phyloP scores from a whole-genome alignment of 2,888 invertebrate genomes.

The Camptogramma bilineatum region DNA sequence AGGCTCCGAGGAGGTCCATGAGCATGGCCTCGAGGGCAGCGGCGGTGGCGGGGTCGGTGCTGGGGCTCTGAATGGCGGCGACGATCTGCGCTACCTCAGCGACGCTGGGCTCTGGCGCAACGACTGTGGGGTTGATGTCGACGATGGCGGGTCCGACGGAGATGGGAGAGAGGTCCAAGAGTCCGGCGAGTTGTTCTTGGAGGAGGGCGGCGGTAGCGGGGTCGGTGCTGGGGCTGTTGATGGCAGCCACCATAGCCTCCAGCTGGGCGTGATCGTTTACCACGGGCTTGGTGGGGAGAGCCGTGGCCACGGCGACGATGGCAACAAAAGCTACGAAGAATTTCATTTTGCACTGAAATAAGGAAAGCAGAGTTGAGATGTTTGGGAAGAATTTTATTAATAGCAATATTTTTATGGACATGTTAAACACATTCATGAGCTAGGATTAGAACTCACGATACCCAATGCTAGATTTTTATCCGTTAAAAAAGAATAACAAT shows the following conservation, averaged over 20 bases:
- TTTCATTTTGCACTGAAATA: constrained; percentile 65
- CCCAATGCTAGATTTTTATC: too few species aligned
- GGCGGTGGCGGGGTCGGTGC: constrained; percentile 38
- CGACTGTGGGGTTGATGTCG: constrained; percentile 24
- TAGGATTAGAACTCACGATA: too few species aligned
- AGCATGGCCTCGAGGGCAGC: constrained; percentile 38
- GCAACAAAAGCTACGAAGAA: constrained; percentile 65
- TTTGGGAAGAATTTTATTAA: too few species aligned
- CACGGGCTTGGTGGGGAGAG: constrained; percentile 54
- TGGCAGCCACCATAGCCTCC: constrained; percentile 45
- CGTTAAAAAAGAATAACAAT: too few species aligned
- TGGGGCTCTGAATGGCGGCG: too few species aligned
- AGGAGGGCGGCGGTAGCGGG: constrained; percentile 46
- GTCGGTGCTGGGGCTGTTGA: constrained; percentile 47
- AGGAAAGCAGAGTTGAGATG: background rate
- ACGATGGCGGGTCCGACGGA: constrained; percentile 37
- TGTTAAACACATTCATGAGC: too few species aligned
- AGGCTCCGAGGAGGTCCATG: too few species aligned
- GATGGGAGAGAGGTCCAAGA: background rate
- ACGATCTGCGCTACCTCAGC: too few species aligned
- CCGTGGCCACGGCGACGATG: constrained; percentile 66
- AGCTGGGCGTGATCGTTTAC: constrained; percentile 30
- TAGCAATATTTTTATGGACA: too few species aligned
- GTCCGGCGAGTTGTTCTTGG: background rate
- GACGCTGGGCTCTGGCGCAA: constrained; percentile 36